Conservation (phyloP, 2,797 vertebrate species). For the Syndactyla subalaris region DNA sequence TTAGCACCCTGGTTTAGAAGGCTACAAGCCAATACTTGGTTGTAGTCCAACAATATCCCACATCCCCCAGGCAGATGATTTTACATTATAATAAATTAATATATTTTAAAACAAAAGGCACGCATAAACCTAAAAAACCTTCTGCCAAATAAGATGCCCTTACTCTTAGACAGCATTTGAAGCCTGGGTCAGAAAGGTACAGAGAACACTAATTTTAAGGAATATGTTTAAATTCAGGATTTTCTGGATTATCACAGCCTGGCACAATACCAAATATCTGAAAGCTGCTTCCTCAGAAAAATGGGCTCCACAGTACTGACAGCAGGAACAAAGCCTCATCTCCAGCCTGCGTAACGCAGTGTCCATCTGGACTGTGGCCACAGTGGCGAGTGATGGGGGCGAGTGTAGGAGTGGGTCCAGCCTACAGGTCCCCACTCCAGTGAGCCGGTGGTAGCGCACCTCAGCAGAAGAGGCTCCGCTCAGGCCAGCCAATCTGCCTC, state of each 20-base stretch:
- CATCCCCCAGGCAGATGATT: constrained; percentile 51
- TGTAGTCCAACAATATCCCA: constrained; percentile 53
- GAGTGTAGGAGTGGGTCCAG: not conserved
- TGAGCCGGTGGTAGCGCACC: not conserved
- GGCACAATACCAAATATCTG: constrained; percentile 37
- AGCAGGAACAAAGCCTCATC: constrained; percentile 41
- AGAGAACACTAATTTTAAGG: not conserved
- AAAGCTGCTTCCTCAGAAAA: constrained; percentile 58
- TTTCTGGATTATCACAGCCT: constrained; percentile 49
- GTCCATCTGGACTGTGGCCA: constrained; percentile 36
- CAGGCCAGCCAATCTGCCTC: not conserved
- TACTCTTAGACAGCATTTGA: not conserved
- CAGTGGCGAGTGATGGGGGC: rapidly evolving
- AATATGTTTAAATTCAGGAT: not conserved
- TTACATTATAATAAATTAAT: constrained; percentile 62
- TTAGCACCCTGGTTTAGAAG: constrained; percentile 58
- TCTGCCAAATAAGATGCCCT: not conserved
- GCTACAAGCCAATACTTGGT: constrained; percentile 64
- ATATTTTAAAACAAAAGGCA: constrained; percentile 33
- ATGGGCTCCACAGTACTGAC: constrained; percentile 39
- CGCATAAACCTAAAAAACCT: not conserved
- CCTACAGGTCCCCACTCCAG: not conserved
- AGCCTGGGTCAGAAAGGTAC: not conserved
- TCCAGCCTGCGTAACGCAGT: not conserved
- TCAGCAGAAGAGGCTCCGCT: not conserved